Conservation (phyloP, 2,888 invertebrate genomes). For the Tromatobia lineatoria region DNA sequence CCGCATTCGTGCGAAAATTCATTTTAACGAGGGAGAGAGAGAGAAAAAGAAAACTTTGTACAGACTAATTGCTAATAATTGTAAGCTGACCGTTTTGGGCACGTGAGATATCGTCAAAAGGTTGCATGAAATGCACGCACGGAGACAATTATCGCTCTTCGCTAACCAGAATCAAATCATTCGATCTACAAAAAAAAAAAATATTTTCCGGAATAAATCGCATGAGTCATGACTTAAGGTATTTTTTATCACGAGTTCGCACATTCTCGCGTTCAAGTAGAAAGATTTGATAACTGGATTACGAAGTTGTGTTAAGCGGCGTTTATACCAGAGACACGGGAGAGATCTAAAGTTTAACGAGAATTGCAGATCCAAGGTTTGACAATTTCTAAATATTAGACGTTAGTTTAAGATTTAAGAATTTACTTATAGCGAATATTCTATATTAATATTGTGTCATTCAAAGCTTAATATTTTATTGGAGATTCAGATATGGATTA, state of each 20-base stretch:
- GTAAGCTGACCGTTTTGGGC: constrained; percentile 29
- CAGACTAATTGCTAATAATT: constrained; percentile 59
- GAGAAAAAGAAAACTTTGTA: constrained; percentile 60
- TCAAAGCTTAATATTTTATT: constrained; percentile 72
- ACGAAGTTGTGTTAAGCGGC: constrained; percentile 12
- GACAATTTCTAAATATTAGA: constrained; percentile 59
- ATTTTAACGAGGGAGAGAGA: constrained; percentile 43
- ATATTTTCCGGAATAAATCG: constrained; percentile 15
- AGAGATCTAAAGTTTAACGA: constrained; percentile 44
- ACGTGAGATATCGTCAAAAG: constrained; percentile 26
- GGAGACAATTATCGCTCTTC: constrained; percentile 16
- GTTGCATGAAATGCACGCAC: constrained; percentile 59
- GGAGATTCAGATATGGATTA: constrained; percentile 70
- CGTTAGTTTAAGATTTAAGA: constrained; percentile 54
- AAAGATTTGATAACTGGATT: constrained; percentile 32
- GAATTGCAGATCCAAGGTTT: constrained; percentile 46
- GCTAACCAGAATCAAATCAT: constrained; percentile 18
- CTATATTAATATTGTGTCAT: constrained; percentile 72
- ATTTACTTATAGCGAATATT: constrained; percentile 65
- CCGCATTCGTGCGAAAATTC: not conserved
- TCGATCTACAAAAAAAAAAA: constrained; percentile 25
- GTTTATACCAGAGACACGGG: constrained; percentile 14
- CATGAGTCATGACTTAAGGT: not conserved
- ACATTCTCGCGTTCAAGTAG: not conserved
- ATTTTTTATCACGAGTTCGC: not conserved